These are phyloP conservation scores for Proteles cristata DNA, from an alignment of 2,113 vertebrate genomes.

Conservation along the genomic window DNA sequence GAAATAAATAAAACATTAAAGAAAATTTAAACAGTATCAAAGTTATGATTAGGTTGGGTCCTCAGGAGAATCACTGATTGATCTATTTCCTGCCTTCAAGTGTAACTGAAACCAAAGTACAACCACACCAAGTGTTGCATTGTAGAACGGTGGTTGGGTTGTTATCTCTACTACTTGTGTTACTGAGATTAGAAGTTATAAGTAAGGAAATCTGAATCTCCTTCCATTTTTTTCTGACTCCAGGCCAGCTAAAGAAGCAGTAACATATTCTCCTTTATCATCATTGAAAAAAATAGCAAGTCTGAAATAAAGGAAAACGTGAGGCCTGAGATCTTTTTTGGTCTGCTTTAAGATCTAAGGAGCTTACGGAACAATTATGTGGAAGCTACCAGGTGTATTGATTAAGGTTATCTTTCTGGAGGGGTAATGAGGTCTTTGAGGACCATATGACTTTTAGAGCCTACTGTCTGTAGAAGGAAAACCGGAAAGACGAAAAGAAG, in stretches of 20 bases:
- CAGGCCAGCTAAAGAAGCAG: constrained; percentile 21
- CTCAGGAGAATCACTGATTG: neutral
- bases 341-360: constrained; percentile 36
- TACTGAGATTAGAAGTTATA: constrained; percentile 39
- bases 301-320: constrained; percentile 53
- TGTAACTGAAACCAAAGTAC: neutral
- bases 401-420: constrained; percentile 43
- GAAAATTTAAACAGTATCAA: neutral
- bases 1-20: too few relatives aligned
- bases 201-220: neutral
- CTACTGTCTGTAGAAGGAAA: constrained; percentile 25
- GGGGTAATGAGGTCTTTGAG: constrained; percentile 24
- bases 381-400: neutral
- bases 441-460: neutral
- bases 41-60: neutral
- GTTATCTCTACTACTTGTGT: neutral
- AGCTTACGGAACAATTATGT: constrained; percentile 42
- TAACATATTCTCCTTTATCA: neutral
- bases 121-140: neutral
- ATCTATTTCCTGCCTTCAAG: constrained; percentile 3
- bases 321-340: constrained; percentile 52
- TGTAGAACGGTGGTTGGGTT: neutral
- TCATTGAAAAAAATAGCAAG: constrained; percentile 30
- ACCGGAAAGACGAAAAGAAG: neutral
- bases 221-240: constrained; percentile 2